These are phyloP conservation scores for Tenthredo notha DNA, from an alignment of 2,888 invertebrate species.

Conservation along the genomic window DNA sequence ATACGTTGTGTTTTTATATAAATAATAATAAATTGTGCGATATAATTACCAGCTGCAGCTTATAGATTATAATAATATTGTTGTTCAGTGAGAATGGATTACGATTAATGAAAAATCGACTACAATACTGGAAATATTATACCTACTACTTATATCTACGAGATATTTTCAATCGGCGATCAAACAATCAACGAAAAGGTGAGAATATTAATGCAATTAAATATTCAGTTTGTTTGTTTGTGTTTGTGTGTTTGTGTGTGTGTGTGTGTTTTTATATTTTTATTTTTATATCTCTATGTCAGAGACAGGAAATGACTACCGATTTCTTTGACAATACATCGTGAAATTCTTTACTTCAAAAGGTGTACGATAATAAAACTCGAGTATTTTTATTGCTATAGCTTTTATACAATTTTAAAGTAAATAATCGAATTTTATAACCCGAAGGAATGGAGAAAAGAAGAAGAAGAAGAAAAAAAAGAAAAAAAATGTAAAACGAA, in stretches of 20 bases:
- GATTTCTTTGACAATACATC: too few species aligned
- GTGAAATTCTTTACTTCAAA: too few species aligned
- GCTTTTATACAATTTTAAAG: neutral
- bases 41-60: neutral
- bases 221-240: neutral
- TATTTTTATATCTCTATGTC: too few species aligned
- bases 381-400: neutral
- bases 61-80: neutral
- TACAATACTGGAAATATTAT: neutral
- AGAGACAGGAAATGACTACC: too few species aligned
- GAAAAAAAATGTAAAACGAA: neutral
- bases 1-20: too few species aligned
- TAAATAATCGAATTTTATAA: neutral
- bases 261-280: too few species aligned
- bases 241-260: neutral
- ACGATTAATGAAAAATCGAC: slow-evolving; percentile 16
- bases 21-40: slow-evolving; percentile 14
- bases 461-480: neutral
- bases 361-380: too few species aligned
- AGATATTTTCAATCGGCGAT: neutral
- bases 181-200: neutral
- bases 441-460: neutral
- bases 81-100: slow-evolving; percentile 41
- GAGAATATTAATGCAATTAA: neutral
- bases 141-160: neutral